Base-by-base conservation (phyloP, 1,140 invertebrate genomes). In the Hyposmocoma kahamanoa region DNA sequence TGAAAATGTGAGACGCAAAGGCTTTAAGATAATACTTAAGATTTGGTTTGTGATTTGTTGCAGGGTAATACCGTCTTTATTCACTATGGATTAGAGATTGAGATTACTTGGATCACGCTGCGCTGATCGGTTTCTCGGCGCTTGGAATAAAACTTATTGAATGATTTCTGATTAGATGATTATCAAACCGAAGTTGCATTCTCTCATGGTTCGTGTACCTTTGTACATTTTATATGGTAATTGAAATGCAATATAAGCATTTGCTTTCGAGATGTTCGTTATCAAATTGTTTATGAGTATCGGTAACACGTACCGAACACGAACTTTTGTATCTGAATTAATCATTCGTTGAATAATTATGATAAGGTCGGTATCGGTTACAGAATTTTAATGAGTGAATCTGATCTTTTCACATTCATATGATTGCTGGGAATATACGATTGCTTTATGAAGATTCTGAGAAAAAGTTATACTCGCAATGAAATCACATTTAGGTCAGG, bases 221-320 rank as follows among this genome's bases (percentile, higher is more conserved):
- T n/a, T n/a, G 62, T 69, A 75, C 72, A 67, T 77, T 80, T 79
- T 75, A 80, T 83, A 79, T 83, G 74, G 69, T 83, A 79, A 83
- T 83, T 79, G 76, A 80, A 83, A 79, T 77, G 72, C 80, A 78
- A 78, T 75, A 76, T 72, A 74, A 74, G 65, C 63, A 69, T 68
- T 73, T 50, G 68, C 61, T 69, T 76, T 71, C 63, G 58, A 69
- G 60, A 55, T 50, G 63, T 72, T 75, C 65, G 62, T 82, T 78
- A 79, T 72, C 64, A 62, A n/a, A 51, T 64, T 62, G 60, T 78
- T 72, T 76, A 74, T 47, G 66, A 53, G 54, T 64, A 63, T 69
- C 66, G 32, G 59, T 61, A 67, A 67, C 62, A 53, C 54, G 59
- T 65, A 56, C 38, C 32, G 48, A 42, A 50, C 50, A 55, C 39